phyloP scores from a whole-genome alignment of 2,113 vertebrate genomes.

The Verasper variegatus region DNA sequence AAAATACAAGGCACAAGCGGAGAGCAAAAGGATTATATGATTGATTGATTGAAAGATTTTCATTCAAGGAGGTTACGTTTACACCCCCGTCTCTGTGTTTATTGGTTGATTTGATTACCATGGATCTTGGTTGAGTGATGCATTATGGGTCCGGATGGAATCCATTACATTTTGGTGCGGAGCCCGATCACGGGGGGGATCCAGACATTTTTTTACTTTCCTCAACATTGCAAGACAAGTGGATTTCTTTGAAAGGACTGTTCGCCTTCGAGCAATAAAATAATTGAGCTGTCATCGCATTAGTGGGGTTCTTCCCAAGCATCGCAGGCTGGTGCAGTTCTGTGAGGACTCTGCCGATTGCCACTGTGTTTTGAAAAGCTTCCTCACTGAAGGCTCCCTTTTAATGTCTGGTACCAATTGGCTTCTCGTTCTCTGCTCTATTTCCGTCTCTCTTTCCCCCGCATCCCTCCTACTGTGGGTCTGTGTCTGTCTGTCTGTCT shows the following conservation, averaged over 20 bases:
- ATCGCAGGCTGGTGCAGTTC: constrained; percentile 32
- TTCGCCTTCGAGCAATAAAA: constrained; percentile 63
- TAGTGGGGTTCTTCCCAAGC: constrained; percentile 40
- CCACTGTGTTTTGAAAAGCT: constrained; percentile 53
- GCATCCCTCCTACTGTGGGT: constrained; percentile 33
- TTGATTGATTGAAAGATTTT: no score
- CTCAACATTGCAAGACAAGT: constrained; percentile 1
- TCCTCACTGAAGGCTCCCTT: constrained; percentile 37
- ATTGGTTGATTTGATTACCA: no score
- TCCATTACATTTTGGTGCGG: no score
- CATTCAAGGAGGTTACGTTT: no score
- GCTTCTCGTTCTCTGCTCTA: constrained; percentile 40
- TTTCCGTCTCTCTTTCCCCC: constrained; percentile 45
- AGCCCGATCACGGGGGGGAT: no score
- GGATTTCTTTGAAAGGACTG: constrained; percentile 48
- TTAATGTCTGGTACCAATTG: constrained; percentile 60
- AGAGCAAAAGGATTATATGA: no score
- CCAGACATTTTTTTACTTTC: no score
- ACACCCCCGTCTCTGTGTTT: no score
- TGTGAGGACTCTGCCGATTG: constrained; percentile 47
- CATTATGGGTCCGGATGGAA: no score
- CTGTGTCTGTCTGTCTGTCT: constrained; percentile 12
- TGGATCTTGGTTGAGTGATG: no score
- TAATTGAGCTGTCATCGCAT: constrained; percentile 66
- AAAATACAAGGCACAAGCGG: neutral